Conservation (phyloP, 1,140 invertebrate species). For the Vollenhovia emeryi region DNA sequence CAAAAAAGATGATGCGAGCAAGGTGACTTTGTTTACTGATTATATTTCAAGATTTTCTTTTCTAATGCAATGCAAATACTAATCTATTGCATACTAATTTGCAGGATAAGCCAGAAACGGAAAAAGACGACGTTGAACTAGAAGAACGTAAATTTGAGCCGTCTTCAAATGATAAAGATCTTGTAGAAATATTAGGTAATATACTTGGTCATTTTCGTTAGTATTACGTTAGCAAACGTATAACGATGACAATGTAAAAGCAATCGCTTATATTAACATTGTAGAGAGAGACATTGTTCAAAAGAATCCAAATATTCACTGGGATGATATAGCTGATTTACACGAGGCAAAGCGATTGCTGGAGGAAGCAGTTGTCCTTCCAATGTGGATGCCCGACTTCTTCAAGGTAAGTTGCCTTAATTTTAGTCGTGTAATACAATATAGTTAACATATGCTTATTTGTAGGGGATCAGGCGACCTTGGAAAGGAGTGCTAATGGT, state of each 20-base stretch:
- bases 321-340: constrained; percentile 99
- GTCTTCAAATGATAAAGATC: constrained; percentile 94
- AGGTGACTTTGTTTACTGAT: constrained; percentile 68
- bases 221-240: background rate
- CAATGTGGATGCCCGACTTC: constrained; percentile 99
- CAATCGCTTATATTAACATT: constrained; percentile 66
- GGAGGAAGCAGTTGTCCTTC: constrained; percentile 99
- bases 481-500: constrained; percentile 99
- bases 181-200: constrained; percentile 96
- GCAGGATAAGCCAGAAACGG: constrained; percentile 87
- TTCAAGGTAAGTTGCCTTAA: constrained; percentile 90
- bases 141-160: constrained; percentile 97
- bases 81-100: constrained; percentile 59
- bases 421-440: background rate
- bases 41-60: background rate
- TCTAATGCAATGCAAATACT: background rate
- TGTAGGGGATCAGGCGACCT: constrained; percentile 94
- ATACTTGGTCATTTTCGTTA: background rate
- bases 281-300: constrained; percentile 98
- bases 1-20: constrained; percentile 83
- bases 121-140: constrained; percentile 89
- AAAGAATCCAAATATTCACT: constrained; percentile 98
- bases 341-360: constrained; percentile 97
- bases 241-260: background rate
- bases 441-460: constrained; percentile 59